Base-by-base conservation (phyloP, 2,888 invertebrate genomes). In the Drosophila siamana region DNA sequence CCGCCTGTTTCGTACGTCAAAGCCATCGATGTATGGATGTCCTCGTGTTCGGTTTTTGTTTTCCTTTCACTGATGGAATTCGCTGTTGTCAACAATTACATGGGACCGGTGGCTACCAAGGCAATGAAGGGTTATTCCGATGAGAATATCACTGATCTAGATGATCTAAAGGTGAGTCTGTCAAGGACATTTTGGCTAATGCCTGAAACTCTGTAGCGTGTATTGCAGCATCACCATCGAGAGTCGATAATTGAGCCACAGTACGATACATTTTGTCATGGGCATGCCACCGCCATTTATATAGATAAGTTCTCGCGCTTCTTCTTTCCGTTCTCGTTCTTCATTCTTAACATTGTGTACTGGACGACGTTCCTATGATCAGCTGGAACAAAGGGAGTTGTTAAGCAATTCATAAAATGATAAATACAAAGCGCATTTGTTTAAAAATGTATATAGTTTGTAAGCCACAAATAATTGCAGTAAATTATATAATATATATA, bases 1-100 rank as follows among this genome's bases (percentile, higher is more conserved):
- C 98, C 97, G 0, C 97, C 97, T 0, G 98, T 98, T 0, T 97
- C 97, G 0, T 98, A 98, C 91, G 97, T 98, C 0, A 98, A 98
- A 92, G 97, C 97, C 0, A 97, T 98, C 55, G 98, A 97, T 90
- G 96, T 97, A 0, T 97, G 97, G 97, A 97, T 97, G 97, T 97
- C 97, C 0, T 97, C 96, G 0, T 97, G 97, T 91, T 97, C 97
- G 2, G 96, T 97, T 13, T 97, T 97, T 92, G 97, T 97, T n/a
- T 97, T 97, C 91, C 94, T 97, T 56, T 97, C 97, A 0, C 93
- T 97, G 28, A 97, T 97, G 94, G 97, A 97, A 92, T 97, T 97
- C 90, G 97, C 97, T 0, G 95, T 97, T 2, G 97, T 97, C 43
- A 97, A 97, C 90, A 97, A 97, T 91, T 97, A 96, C 90, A 94